A percentile compares a stretch with the other conserved stretches of the same genome.
phyloP scores from a whole-genome alignment of 2,888 invertebrate genomes.

The Cactoblastis cactorum region DNA sequence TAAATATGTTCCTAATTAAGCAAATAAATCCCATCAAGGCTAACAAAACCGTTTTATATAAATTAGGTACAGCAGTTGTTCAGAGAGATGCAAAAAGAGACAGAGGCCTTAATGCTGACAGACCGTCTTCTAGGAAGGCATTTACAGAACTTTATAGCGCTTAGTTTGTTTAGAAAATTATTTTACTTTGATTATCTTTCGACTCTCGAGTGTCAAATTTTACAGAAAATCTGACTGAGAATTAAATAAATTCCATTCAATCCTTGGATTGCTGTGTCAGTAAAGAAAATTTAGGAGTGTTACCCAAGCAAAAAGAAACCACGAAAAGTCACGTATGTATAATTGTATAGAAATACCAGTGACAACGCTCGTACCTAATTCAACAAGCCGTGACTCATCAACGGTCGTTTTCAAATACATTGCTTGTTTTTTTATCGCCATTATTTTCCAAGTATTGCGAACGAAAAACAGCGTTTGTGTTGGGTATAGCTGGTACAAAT shows the following conservation, averaged over 20 bases:
- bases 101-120: too few relatives aligned
- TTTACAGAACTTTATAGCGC: too few relatives aligned
- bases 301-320: neutral
- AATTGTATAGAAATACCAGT: neutral
- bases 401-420: constrained; percentile 11
- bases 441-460: neutral
- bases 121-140: too few relatives aligned
- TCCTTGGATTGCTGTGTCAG: neutral
- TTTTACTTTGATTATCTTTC: too few relatives aligned
- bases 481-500: neutral
- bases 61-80: too few relatives aligned
- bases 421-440: neutral
- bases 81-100: too few relatives aligned
- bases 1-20: too few relatives aligned
- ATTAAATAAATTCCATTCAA: too few relatives aligned
- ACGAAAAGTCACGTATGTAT: neutral
- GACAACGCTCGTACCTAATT: constrained; percentile 9
- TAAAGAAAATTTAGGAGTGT: neutral
- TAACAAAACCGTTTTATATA: too few relatives aligned
- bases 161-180: too few relatives aligned
- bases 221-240: too few relatives aligned
- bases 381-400: constrained; percentile 11
- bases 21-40: too few relatives aligned
- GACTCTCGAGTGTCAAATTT: neutral
- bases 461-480: neutral